A percentile compares a stretch with the other conserved stretches of the same genome.
phyloP scores from a whole-genome alignment of 2,113 vertebrate genomes.

The Casuarius casuarius region DNA sequence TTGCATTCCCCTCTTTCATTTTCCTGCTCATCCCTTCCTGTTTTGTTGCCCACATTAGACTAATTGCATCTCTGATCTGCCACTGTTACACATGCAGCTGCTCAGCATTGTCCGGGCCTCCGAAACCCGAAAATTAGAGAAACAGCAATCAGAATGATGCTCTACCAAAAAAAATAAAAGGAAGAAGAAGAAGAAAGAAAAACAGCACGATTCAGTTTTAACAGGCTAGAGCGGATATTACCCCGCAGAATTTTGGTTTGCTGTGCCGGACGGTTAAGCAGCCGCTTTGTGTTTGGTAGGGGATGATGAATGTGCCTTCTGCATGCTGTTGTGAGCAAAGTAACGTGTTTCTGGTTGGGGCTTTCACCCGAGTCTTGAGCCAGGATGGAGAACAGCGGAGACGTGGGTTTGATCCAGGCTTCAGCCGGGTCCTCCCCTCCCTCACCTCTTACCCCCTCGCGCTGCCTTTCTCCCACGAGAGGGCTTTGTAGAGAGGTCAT shows the following conservation, averaged over 20 bases:
- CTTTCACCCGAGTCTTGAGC: neutral
- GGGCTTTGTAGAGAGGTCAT: neutral
- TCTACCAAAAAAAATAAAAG: neutral
- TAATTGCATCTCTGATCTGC: conserved; percentile 64
- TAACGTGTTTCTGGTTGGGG: neutral
- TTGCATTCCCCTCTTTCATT: conserved; percentile 53
- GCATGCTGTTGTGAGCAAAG: neutral
- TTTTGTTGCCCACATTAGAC: conserved; percentile 52
- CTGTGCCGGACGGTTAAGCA: neutral
- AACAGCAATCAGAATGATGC: conserved; percentile 11
- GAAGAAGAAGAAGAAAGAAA: neutral
- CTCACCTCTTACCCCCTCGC: neutral
- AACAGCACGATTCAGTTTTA: neutral
- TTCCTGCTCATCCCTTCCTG: conserved; percentile 44
- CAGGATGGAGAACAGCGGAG: neutral
- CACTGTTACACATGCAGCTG: conserved; percentile 35
- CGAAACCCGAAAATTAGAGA: conserved; percentile 53
- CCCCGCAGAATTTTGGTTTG: neutral
- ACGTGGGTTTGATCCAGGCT: neutral
- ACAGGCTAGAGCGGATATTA: neutral
- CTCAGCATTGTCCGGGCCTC: neutral
- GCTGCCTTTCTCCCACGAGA: neutral
- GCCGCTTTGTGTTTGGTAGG: neutral
- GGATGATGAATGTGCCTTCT: neutral
- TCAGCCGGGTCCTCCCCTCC: neutral